Percentiles rank a stretch among this genome's conserved stretches.
phyloP scores from a whole-genome alignment of 2,888 invertebrate species.

The Resseliella maxima region DNA sequence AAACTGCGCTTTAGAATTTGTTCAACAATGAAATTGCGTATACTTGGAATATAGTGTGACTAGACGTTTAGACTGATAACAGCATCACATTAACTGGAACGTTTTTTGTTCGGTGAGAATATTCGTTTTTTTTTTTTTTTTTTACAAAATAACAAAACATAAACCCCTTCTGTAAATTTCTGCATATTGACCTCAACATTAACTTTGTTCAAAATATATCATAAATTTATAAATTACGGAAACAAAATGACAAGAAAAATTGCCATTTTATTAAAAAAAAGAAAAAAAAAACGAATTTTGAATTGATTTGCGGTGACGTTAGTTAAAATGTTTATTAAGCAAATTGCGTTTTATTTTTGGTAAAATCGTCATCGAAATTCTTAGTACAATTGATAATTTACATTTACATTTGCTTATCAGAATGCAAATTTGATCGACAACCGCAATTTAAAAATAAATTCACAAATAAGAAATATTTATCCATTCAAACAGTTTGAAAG shows the following conservation, averaged over 20 bases:
- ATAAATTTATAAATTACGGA: too few species aligned
- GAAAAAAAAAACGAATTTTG: neutral
- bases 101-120: too few species aligned
- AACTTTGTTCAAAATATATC: too few species aligned
- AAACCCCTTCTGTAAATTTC: too few species aligned
- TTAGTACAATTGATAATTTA: neutral
- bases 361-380: neutral
- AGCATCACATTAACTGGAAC: neutral
- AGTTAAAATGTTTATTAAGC: neutral
- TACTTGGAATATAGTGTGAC: neutral
- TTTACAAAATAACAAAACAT: too few species aligned
- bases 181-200: neutral
- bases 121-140: too few species aligned
- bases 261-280: too few species aligned
- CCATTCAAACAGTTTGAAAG: too few species aligned
- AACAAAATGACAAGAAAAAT: too few species aligned
- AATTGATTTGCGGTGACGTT: neutral
- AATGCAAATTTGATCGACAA: neutral
- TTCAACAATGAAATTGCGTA: neutral
- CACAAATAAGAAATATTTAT: too few species aligned
- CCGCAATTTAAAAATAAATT: neutral
- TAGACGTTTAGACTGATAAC: conserved; percentile 1
- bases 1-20: conserved; percentile 6
- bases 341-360: neutral
- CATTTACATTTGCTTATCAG: neutral